Base-by-base conservation (phyloP, 2,888 invertebrate species). In the Drepanosiphum platanoidis region DNA sequence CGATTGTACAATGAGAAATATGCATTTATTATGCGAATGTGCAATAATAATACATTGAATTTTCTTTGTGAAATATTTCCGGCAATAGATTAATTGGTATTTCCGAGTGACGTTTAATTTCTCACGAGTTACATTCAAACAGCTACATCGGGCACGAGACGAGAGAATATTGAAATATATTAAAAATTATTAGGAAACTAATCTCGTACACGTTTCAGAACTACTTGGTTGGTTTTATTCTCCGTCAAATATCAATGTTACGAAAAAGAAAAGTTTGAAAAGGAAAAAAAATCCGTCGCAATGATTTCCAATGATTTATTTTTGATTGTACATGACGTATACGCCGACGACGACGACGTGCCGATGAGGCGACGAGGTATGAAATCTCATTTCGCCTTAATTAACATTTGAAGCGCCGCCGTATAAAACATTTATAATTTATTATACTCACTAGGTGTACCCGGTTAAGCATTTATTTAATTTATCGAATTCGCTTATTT, bases 401-500 rank as follows among this genome's bases (percentile, higher is more conserved):
- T 36, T 5, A 32, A 27, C n/a, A 71, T 5, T 61, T 61, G 1
- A n/a, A n/a, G 27, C n/a, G n/a, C 9, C n/a, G 22, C 27, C n/a
- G 9, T 66, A 80, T 66, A 46, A 68, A 68, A 79, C 34, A 4
- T 79, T 81, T 52, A 80, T 70, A 58, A 81, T 70, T 81, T 70
- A 81, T 58, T 36, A 58, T 58, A 70, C 36, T 81, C 58, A 5
- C 52, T 36, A 61, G 42, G 42, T 42, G 46, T n/a, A n/a, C n/a
- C n/a, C n/a, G n/a, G n/a, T 79, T 46, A 68, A 79, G 68, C 46
- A 46, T 36, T 52, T 52, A 66, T 64, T 79, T 81, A 58, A 81
- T 81, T 81, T 71, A 81, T 81, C 36, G 36, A 58, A 81, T 81
- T 42, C 52, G 22, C 36, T 58, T 70, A 58, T 70, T 70, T 80